These are phyloP conservation scores for Vanacampus margaritifer DNA, from an alignment of 2,113 vertebrate genomes.

Conservation along the genomic window DNA sequence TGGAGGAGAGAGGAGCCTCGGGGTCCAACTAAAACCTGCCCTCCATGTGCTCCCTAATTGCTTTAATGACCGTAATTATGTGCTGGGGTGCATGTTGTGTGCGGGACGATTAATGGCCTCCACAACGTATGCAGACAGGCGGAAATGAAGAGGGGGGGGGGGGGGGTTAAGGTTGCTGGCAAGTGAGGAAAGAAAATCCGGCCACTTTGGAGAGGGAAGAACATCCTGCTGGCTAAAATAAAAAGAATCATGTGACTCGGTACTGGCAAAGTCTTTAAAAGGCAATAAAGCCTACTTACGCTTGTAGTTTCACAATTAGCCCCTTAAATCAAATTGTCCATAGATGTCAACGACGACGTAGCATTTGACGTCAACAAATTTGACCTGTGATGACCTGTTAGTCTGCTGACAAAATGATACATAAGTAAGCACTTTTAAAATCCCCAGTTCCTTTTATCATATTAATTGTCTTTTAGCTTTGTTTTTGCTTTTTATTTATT, in stretches of 20 bases:
- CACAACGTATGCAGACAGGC: constrained; percentile 73
- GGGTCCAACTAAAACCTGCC: constrained; percentile 63
- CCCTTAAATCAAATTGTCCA: too few species aligned
- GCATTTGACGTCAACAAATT: too few species aligned
- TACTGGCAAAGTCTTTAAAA: background rate
- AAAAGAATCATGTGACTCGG: constrained; percentile 4
- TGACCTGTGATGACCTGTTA: too few species aligned
- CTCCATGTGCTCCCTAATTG: constrained; percentile 75
- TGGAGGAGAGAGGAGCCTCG: constrained; percentile 58
- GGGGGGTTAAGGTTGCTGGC: constrained; percentile 9
- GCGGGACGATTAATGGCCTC: constrained; percentile 73
- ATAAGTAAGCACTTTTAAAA: too few species aligned
- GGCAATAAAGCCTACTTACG: too few species aligned
- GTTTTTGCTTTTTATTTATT: too few species aligned
- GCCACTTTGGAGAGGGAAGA: constrained; percentile 50
- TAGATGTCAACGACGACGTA: too few species aligned
- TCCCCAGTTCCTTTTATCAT: too few species aligned
- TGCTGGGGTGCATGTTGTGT: constrained; percentile 73
- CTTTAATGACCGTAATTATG: constrained; percentile 80
- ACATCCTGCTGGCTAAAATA: constrained; percentile 43
- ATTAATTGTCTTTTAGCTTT: too few species aligned
- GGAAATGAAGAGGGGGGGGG: constrained; percentile 51
- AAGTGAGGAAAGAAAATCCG: constrained; percentile 29
- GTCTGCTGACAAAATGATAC: too few species aligned
- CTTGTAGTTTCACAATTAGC: too few species aligned